phyloP scores from a whole-genome alignment of 2,888 invertebrate species.

The Trissoscelio sp. region DNA sequence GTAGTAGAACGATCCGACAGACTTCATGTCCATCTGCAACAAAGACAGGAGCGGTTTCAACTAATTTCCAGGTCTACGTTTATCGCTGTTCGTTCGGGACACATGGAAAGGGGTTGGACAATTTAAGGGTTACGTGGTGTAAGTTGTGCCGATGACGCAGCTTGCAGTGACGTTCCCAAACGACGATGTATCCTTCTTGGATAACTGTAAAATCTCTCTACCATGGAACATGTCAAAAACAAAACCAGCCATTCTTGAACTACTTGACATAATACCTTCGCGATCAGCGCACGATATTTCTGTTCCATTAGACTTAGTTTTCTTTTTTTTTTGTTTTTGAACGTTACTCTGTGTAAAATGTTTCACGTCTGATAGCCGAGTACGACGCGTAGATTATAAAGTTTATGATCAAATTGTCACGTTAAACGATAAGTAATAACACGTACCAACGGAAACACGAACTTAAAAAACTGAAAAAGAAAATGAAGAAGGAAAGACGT shows the following conservation, averaged over 20 bases:
- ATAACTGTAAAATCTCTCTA: constrained; percentile 80
- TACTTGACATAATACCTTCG: constrained; percentile 69
- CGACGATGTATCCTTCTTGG: constrained; percentile 81
- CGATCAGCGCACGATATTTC: constrained; percentile 66
- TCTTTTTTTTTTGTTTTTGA: no score
- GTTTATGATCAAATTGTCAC: constrained; percentile 43
- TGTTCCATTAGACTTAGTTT: constrained; percentile 47
- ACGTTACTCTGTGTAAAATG: constrained; percentile 19
- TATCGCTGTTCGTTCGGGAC: constrained; percentile 71
- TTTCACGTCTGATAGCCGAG: constrained; percentile 50
- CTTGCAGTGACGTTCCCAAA: constrained; percentile 83
- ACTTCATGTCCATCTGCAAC: constrained; percentile 98
- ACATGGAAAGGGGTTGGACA: constrained; percentile 70
- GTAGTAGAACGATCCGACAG: constrained; percentile 97
- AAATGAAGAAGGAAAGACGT: constrained; percentile 57
- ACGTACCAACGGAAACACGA: constrained; percentile 51
- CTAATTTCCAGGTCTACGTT: constrained; percentile 78
- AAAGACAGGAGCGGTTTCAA: constrained; percentile 83
- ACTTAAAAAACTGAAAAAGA: constrained; percentile 43
- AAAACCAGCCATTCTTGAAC: constrained; percentile 75
- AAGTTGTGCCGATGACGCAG: constrained; percentile 84
- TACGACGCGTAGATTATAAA: constrained; percentile 57
- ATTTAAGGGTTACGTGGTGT: constrained; percentile 72
- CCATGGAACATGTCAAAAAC: constrained; percentile 75
- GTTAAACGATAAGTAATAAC: constrained; percentile 48